Evolutionary conservation across 2,888 invertebrate species (phyloP), one percentile per base, ranked within the genome.

Genomic region (Xestia rhomboidea): DNA sequence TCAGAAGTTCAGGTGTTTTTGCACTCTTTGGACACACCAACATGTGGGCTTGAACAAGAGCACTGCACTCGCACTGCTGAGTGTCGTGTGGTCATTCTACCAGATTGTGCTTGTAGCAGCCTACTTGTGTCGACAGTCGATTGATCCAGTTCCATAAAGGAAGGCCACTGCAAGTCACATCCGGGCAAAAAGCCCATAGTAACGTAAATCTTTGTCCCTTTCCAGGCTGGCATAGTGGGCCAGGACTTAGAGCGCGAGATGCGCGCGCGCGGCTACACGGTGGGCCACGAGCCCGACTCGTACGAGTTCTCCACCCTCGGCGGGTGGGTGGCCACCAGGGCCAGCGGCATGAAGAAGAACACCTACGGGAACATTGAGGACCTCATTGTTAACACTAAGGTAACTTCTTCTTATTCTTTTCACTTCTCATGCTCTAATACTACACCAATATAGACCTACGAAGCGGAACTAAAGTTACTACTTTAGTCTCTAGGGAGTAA

Each of bases 311-410:
- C 99, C 3, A 98, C 99, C 24, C 97, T 99, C 3, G 99, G 99
- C 10, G 99, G 99, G 1, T 99, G 99, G 99, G 99, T 99, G 67
- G 99, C 99, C 5, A 99, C 99, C 0, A 96, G 99, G 71, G 99
- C 99, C 0, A 99, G 99, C n/a, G 99, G 99, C 73, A 99, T 99
- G 99, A 99, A 99, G 97, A 99, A 99, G 95, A 99, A 99, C 93
- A 98, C 98, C 0, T 99, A 99, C 88, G 99, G 99, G 0, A 99
- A 99, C 92, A 99, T 99, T 81, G 99, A 99, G 94, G 99, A 99
- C 92, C 97, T 99, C 69, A 95, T 99, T 21, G 98, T 99, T 3
- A 98, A 99, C 89, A 98, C 99, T 0, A 98, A 98, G 94, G 98
- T 99, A 97, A 24, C 13, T 10, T 38, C 18, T 21, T 62, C 21